A percentile compares a stretch with the other conserved stretches of the same genome.
phyloP scores from a whole-genome alignment of 2,113 vertebrate genomes.

The Amblyopsis rosae region DNA sequence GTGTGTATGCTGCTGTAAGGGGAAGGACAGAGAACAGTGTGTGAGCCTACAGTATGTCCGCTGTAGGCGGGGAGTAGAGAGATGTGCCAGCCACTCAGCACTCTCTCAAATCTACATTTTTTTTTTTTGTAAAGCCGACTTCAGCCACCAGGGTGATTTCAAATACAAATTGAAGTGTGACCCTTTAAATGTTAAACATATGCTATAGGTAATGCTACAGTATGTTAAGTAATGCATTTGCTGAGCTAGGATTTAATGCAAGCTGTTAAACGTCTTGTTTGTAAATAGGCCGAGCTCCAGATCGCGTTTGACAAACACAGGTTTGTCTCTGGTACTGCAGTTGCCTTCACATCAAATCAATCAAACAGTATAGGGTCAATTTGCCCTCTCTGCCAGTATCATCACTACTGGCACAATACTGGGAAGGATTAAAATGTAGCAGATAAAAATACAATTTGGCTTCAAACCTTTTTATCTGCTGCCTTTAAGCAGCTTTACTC shows the following conservation, averaged over 20 bases:
- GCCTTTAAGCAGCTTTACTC: constrained; percentile 71
- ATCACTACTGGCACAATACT: constrained; percentile 49
- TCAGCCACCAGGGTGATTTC: too few species aligned
- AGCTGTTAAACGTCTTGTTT: constrained; percentile 34
- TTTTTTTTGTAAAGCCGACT: too few species aligned
- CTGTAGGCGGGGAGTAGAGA: too few species aligned
- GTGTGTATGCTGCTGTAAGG: too few species aligned
- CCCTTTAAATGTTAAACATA: too few species aligned
- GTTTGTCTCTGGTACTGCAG: constrained; percentile 29
- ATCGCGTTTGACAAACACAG: constrained; percentile 11
- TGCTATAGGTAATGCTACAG: too few species aligned
- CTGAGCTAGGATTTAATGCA: constrained; percentile 26
- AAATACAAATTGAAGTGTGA: too few species aligned
- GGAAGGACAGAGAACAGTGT: too few species aligned
- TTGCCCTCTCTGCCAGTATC: constrained; percentile 42
- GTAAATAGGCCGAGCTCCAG: constrained; percentile 31
- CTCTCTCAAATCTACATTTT: too few species aligned
- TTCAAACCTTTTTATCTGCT: constrained; percentile 55
- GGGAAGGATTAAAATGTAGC: constrained; percentile 60
- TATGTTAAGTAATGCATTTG: neutral
- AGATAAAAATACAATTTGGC: constrained; percentile 60
- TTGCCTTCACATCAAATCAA: constrained; percentile 51
- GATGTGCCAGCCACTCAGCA: too few species aligned
- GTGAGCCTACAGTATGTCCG: too few species aligned
- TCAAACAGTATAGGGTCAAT: constrained; percentile 49